Base-by-base conservation (phyloP, 1,140 invertebrate genomes). In the Melitaea cinxia region DNA sequence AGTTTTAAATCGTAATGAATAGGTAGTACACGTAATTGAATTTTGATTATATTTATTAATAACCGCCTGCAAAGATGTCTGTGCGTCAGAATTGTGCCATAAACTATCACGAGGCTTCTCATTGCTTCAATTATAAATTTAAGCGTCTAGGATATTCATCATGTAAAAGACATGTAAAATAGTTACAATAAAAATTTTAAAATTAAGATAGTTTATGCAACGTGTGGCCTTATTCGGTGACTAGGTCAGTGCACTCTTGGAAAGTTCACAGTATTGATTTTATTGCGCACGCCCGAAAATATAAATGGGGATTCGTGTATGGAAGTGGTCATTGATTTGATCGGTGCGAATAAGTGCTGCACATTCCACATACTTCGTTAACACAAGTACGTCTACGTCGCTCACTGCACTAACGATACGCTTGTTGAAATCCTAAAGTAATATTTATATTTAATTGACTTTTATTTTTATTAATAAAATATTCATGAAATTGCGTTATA, bases 241-340 rank as follows among this genome's bases (percentile, higher is more conserved):
- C 76, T 89, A 66, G 87, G 87, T 89, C 87, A 88, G 65, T 88
- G 87, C 80, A 89, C 87, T 85, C 74, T 64, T 75, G 77, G 68
- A 89, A 88, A 89, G 87, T 88, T 89, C 86, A 85, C 85, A 78
- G 85, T 89, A 89, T 89, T 87, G 87, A 89, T 89, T 89, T 89
- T 89, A 89, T 89, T 89, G 87, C 84, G 83, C 85, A 70, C 76
- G 83, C 82, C 87, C 87, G 73, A 87, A 89, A 88, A 89, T 89
- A 89, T 88, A 88, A 87, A 87, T 82, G 84, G 75, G 75, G 72
- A 78, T 72, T 74, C 63, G 58, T 63, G 62, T 71, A 63, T 72
- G 70, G 65, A 76, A 79, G 72, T 79, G 70, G 63, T 70, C 75
- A 72, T 73, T 83, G 75, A 82, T 80, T 82, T 74, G 75, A 75